These are phyloP conservation scores for Manduca sexta DNA, from an alignment of 1,140 invertebrate genomes.

Conservation along the genomic window DNA sequence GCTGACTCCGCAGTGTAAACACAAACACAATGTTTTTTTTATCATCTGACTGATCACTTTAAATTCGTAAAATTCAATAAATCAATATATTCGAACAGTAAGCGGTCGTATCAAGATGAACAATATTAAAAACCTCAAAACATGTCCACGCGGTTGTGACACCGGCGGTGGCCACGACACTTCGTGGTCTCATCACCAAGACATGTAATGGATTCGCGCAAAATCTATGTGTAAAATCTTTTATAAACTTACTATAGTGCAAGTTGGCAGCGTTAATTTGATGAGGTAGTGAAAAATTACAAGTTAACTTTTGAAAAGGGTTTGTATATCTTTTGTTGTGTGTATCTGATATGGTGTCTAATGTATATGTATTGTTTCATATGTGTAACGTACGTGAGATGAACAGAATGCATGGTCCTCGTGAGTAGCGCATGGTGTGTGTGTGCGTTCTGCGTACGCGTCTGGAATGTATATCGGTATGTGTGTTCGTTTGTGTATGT, in stretches of 20 bases:
- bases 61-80: too few species aligned
- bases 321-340: constrained; percentile 68
- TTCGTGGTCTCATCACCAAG: background rate
- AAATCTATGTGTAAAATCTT: constrained; percentile 22
- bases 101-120: too few species aligned
- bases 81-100: too few species aligned
- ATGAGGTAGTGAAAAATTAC: constrained; percentile 48
- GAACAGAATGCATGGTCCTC: constrained; percentile 2
- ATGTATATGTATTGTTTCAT: background rate
- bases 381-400: background rate
- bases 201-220: constrained; percentile 7
- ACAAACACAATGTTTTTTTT: too few species aligned
- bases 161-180: constrained; percentile 15
- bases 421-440: constrained; percentile 5
- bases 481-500: constrained; percentile 17
- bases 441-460: background rate
- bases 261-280: constrained; percentile 58
- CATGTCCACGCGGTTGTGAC: constrained; percentile 18
- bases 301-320: constrained; percentile 57
- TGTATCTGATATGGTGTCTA: constrained; percentile 21
- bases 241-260: constrained; percentile 56
- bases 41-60: too few species aligned
- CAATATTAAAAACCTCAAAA: constrained; percentile 18
- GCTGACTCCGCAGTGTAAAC: too few species aligned
- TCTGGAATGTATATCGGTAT: background rate